phyloP scores from a whole-genome alignment of 2,888 invertebrate species.

The Drosophila seclusa region DNA sequence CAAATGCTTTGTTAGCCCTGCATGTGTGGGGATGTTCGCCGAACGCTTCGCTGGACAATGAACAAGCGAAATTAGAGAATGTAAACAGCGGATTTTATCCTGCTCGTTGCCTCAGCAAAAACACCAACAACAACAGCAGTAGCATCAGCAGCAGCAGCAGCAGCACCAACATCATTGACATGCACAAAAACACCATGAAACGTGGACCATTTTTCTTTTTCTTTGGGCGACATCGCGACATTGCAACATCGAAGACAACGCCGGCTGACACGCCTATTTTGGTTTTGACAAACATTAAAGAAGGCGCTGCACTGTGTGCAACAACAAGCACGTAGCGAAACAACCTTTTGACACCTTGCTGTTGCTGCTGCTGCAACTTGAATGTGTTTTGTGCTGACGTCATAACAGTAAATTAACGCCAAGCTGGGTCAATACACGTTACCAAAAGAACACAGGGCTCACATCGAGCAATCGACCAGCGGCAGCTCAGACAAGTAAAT shows the following conservation, averaged over 20 bases:
- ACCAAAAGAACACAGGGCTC: conserved; percentile 4
- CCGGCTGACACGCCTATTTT: conserved; percentile 64
- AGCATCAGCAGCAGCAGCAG: conserved; percentile 19
- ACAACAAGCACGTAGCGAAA: conserved; percentile 13
- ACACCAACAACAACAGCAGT: conserved; percentile 13
- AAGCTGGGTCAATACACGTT: conserved; percentile 15
- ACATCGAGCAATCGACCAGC: conserved; percentile 4
- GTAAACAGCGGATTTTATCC: conserved; percentile 81
- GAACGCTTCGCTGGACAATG: conserved; percentile 80
- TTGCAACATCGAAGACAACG: conserved; percentile 33
- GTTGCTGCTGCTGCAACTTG: conserved; percentile 6
- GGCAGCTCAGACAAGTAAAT: conserved; percentile 51
- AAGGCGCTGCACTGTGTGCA: background rate
- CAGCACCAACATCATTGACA: conserved; percentile 38
- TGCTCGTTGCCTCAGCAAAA: conserved; percentile 66
- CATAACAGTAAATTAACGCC: conserved; percentile 74
- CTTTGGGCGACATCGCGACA: conserved; percentile 12
- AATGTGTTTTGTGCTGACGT: conserved; percentile 57
- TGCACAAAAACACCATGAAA: conserved; percentile 54
- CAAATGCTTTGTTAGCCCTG: conserved; percentile 59
- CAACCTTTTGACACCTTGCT: conserved; percentile 52
- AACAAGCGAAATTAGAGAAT: conserved; percentile 82
- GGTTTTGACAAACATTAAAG: conserved; percentile 26
- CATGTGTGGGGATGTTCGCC: conserved; percentile 62
- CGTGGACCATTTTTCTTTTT: conserved; percentile 71